Percentiles rank a stretch among this genome's conserved stretches.
phyloP scores from a whole-genome alignment of 2,113 vertebrate genomes.

The Siniperca chuatsi region DNA sequence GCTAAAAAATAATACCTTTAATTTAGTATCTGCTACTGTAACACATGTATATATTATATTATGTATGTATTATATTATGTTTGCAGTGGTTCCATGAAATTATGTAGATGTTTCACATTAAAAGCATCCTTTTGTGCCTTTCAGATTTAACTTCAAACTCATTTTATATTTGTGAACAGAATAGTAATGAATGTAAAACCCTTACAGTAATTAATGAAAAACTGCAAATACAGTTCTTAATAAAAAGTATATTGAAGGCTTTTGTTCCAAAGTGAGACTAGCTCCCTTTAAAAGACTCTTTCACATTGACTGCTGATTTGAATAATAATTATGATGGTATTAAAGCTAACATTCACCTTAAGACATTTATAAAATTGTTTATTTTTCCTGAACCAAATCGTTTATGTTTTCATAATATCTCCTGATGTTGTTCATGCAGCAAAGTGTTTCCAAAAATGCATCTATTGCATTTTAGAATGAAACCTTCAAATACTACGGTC shows the following conservation, averaged over 20 bases:
- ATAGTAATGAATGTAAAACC: neutral
- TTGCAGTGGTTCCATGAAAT: neutral
- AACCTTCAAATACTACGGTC: neutral
- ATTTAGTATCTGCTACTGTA: neutral
- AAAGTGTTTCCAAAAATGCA: conserved; percentile 28
- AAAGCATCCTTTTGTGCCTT: neutral
- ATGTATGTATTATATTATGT: neutral
- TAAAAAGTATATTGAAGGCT: neutral
- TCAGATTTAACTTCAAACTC: neutral
- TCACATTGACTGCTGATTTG: neutral
- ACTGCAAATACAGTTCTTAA: neutral
- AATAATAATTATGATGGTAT: neutral
- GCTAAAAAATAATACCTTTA: neutral
- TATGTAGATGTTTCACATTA: neutral
- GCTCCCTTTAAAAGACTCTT: neutral
- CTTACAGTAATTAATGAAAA: neutral
- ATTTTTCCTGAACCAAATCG: neutral
- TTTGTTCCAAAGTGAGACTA: neutral
- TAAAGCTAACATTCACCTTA: neutral
- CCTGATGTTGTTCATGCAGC: neutral
- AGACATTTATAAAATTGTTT: neutral
- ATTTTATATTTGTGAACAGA: neutral
- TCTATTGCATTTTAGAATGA: neutral
- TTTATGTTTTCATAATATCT: neutral
- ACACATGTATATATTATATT: neutral